A percentile compares a stretch with the other conserved stretches of the same genome.
Evolutionary conservation across 2,113 vertebrate species (phyloP).

Genomic region (Dipodomys ordii): DNA sequence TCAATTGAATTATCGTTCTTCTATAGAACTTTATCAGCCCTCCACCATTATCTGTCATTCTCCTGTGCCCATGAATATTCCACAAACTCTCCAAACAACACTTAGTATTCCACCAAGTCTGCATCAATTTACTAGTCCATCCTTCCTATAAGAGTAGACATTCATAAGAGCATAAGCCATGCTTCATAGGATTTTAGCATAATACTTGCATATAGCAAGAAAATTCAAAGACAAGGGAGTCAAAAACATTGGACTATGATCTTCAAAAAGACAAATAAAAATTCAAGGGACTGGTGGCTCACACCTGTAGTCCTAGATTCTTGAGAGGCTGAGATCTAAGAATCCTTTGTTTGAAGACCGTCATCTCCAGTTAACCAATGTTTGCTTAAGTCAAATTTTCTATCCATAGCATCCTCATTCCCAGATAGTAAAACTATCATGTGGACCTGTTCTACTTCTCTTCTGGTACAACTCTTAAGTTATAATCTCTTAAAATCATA

Average conservation of each 20-base stretch:
- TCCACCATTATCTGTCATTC: background rate
- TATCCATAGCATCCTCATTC: background rate
- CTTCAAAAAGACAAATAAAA: slow-evolving; percentile 53
- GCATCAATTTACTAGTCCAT: background rate
- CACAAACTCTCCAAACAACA: background rate
- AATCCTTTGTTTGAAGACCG: no score
- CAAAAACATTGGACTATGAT: slow-evolving; percentile 1
- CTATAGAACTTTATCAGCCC: background rate
- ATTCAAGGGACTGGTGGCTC: no score
- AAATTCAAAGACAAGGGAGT: slow-evolving; percentile 41
- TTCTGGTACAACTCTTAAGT: slow-evolving; percentile 12
- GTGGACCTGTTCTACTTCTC: background rate
- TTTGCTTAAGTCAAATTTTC: slow-evolving; percentile 45
- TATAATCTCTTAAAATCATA: slow-evolving; percentile 2
- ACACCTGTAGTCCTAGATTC: no score
- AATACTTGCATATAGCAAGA: background rate
- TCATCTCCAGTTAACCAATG: background rate
- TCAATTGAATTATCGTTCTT: slow-evolving; percentile 5
- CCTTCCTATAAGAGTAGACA: background rate
- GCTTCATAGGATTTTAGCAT: background rate
- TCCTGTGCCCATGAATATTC: background rate
- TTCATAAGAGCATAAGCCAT: background rate
- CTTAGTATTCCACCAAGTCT: background rate
- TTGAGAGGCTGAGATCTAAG: no score
- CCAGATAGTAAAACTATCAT: background rate